Conservation (phyloP, 2,888 invertebrate genomes). For the Rotaria socialis region DNA sequence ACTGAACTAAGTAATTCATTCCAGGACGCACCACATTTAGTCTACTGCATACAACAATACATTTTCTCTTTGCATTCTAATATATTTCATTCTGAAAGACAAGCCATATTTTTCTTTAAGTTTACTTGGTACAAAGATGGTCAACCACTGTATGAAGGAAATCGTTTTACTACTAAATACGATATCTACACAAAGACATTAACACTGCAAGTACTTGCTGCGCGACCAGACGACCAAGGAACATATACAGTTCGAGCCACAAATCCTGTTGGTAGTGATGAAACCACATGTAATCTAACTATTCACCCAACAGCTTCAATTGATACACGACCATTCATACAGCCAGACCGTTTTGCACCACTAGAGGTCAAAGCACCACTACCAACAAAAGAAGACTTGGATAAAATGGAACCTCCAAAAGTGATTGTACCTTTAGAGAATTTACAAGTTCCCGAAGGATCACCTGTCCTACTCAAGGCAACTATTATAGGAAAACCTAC, state of each 20-base stretch:
- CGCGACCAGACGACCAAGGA: constrained; percentile 78
- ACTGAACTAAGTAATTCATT: too few relatives aligned
- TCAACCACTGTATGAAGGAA: constrained; percentile 53
- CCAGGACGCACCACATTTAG: too few relatives aligned
- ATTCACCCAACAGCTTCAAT: background rate
- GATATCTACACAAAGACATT: background rate
- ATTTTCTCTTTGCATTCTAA: too few relatives aligned
- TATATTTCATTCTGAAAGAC: too few relatives aligned
- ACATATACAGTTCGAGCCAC: constrained; percentile 88
- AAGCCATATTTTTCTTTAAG: background rate
- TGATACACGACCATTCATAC: constrained; percentile 50
- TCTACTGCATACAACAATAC: too few relatives aligned
- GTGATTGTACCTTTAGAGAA: constrained; percentile 78
- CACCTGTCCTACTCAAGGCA: constrained; percentile 79
- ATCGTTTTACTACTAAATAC: constrained; percentile 56
- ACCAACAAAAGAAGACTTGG: background rate
- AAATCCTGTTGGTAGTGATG: constrained; percentile 70
- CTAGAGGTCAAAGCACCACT: background rate
- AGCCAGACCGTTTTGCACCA: constrained; percentile 65
- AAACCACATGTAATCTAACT: constrained; percentile 51
- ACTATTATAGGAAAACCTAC: constrained; percentile 60
- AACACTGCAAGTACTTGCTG: constrained; percentile 63
- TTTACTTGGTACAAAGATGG: constrained; percentile 41
- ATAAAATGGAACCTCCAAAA: constrained; percentile 66
- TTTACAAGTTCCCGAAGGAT: constrained; percentile 82